Conservation (phyloP, 2,797 vertebrate species). For the Hippopotamyrus pictus region DNA sequence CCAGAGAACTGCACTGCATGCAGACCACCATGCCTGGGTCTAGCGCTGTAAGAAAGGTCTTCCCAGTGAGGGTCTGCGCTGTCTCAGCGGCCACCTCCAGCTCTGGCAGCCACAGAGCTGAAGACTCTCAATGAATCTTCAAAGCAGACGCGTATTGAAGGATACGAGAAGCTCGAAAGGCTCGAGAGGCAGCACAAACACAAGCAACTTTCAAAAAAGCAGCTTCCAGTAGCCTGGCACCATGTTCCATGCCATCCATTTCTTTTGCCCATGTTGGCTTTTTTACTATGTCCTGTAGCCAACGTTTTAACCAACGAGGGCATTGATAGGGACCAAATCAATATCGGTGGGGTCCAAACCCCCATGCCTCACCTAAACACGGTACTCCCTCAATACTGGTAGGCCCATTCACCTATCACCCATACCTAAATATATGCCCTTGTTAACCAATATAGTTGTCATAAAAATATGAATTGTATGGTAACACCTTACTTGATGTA, state of each 20-base stretch:
- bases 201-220: background rate
- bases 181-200: background rate
- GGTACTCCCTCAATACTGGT: background rate
- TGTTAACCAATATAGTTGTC: background rate
- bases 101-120: background rate
- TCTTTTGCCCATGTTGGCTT: background rate
- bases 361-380: background rate
- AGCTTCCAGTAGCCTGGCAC: background rate
- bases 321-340: background rate
- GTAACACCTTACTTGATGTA: background rate
- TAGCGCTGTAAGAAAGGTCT: background rate
- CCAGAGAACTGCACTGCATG: background rate
- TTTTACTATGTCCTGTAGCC: background rate
- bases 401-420: background rate
- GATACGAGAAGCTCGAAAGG: background rate
- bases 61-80: background rate
- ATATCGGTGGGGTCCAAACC: background rate
- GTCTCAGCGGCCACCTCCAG: background rate
- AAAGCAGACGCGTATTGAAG: background rate
- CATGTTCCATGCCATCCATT: background rate
- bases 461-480: background rate
- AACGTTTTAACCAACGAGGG: background rate
- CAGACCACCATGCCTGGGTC: background rate
- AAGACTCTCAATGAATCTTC: background rate
- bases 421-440: background rate